phyloP scores from a whole-genome alignment of 1,140 invertebrate genomes.

The Littorina saxatilis region DNA sequence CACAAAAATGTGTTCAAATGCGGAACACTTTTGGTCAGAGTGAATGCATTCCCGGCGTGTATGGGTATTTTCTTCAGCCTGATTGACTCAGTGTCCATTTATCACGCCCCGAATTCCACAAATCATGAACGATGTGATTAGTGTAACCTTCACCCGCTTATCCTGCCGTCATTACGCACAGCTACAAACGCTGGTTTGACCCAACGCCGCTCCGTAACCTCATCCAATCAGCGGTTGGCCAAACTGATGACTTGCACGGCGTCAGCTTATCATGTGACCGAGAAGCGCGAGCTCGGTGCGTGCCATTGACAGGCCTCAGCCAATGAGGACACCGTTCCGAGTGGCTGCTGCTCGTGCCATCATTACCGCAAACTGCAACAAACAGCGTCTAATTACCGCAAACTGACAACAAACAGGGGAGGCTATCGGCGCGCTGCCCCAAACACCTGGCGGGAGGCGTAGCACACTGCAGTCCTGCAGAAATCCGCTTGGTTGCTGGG shows the following conservation, averaged over 20 bases:
- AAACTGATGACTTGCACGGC: neutral
- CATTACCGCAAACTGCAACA: conserved; percentile 10
- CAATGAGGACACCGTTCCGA: neutral
- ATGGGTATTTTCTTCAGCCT: no score
- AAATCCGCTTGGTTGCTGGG: no score
- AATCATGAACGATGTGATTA: no score
- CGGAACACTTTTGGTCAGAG: no score
- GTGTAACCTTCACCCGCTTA: no score
- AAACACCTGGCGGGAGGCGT: neutral
- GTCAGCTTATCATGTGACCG: neutral
- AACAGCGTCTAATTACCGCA: conserved; percentile 18
- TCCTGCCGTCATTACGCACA: no score
- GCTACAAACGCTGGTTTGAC: no score
- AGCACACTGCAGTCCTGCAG: no score
- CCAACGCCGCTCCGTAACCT: neutral
- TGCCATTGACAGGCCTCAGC: neutral
- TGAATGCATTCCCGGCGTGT: no score
- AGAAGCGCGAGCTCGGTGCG: neutral
- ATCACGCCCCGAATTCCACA: no score
- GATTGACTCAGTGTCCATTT: no score
- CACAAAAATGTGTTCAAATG: no score
- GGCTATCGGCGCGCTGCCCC: neutral
- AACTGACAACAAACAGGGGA: neutral
- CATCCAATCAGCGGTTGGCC: neutral
- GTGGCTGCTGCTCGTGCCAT: neutral